Base-by-base conservation (phyloP, 92 coral and sea anemone species). In the Parazoanthus swiftii region DNA sequence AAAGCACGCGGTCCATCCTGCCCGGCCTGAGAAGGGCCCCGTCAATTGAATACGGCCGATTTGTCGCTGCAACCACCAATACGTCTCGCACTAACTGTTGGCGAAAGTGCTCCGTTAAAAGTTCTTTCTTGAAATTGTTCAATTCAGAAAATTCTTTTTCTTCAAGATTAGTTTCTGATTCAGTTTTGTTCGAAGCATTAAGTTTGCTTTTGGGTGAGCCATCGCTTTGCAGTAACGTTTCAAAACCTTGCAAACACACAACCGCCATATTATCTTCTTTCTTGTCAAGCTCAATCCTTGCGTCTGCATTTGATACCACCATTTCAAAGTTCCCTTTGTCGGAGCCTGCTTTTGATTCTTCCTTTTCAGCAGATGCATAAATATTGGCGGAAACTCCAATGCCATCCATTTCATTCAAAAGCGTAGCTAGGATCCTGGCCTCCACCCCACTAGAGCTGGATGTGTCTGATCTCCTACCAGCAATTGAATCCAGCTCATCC, bases 381-480 rank as follows among this genome's bases (percentile, higher is more conserved):
- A 97, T 91, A 68, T 95, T 95, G 13, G 94, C 94, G 63, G 96
- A 97, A 42, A 95, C 89, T 18, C 99, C 99, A 35, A 97, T 93
- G 29, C 99, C 99, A 65, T 97, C 99, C 95, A 97, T 94, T 90
- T 97, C 99, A 89, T 97, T 97, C 84, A 97, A 86, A 46, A 97
- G 96, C 37, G 97, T 97, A 4, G 99, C 92, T 86, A 97, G 81
- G 72, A 97, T 91, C 58, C 98, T 93, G 5, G 94, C 88, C 71
- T 91, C 94, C 63, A 94, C 95, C 58, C 93, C 92, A 46, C 76
- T 83, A 66, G 90, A 91, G 6, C 92, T 86, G 54, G 88, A 88
- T 68, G 88, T 91, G 51, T 85, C 93, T 9, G 94, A 89, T 58
- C 99, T 91, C 85, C 95, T 95, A 33, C 98, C 92, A 36, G 93